Evolutionary conservation across 2,113 vertebrate species (phyloP).

Genomic region (Oenanthe melanoleuca): DNA sequence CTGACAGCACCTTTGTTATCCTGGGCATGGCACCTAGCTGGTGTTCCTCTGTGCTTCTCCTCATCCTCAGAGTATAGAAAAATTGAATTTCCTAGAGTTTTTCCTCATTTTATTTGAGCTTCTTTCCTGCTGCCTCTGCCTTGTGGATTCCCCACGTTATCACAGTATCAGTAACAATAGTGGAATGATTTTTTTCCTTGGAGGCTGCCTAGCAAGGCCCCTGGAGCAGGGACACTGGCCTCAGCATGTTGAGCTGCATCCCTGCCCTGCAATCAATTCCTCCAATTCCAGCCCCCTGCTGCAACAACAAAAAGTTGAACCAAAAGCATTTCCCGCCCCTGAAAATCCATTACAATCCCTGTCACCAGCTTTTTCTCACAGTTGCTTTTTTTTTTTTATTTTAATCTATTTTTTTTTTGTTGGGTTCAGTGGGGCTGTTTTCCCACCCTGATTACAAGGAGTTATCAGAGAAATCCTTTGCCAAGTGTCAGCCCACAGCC

Average conservation of each 20-base stretch:
- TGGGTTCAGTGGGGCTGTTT: background rate
- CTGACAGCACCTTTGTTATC: background rate
- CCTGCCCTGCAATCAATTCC: background rate
- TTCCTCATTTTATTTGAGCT: background rate
- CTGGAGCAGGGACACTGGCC: background rate
- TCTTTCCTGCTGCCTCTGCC: background rate
- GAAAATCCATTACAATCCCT: slow-evolving; percentile 27
- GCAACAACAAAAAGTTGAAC: slow-evolving; percentile 21
- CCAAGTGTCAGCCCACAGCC: background rate
- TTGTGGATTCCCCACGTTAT: fast-evolving
- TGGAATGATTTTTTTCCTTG: background rate
- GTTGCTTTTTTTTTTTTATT: background rate
- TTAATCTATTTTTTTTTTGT: background rate
- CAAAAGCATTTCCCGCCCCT: background rate
- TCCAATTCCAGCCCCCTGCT: background rate
- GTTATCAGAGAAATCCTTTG: background rate
- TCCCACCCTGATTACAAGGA: background rate
- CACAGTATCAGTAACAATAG: fast-evolving
- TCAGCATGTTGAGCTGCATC: background rate
- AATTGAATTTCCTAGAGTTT: background rate
- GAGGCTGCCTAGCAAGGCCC: background rate
- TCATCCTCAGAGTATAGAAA: background rate
- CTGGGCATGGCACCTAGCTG: background rate
- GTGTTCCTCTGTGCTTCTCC: background rate
- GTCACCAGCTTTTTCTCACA: background rate